phyloP scores from a whole-genome alignment of 2,113 vertebrate species.

The Prochilodus magdalenae region DNA sequence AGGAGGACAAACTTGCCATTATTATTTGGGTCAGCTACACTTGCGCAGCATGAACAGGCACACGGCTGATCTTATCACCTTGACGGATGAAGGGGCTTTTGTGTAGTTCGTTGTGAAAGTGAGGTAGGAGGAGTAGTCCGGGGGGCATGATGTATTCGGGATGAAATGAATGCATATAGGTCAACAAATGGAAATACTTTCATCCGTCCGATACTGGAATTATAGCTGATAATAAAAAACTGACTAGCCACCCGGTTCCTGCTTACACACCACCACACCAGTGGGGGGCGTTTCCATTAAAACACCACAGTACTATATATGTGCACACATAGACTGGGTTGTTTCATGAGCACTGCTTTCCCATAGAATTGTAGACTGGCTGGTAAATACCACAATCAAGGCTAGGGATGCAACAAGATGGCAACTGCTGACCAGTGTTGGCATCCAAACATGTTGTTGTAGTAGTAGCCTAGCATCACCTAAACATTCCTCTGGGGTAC shows the following conservation, averaged over 20 bases:
- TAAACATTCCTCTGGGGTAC: no score
- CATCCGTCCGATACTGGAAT: not conserved
- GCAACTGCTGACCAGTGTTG: no score
- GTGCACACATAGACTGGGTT: no score
- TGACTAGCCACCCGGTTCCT: not conserved
- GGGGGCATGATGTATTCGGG: no score
- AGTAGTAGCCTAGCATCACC: no score
- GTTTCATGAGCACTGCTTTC: no score
- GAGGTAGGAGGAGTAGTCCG: not conserved
- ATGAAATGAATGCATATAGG: no score
- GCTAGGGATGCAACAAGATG: no score
- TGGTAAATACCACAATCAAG: no score
- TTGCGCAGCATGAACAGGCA: not conserved
- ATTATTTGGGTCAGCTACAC: not conserved
- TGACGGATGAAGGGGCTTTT: not conserved
- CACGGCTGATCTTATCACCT: not conserved
- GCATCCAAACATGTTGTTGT: no score
- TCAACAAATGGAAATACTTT: not conserved
- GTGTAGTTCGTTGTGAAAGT: not conserved
- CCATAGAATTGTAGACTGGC: no score
- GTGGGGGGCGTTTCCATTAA: not conserved
- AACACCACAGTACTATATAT: not conserved
- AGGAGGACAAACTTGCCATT: not conserved
- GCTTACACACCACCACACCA: no score
- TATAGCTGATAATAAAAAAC: not conserved